Percentiles rank a stretch among this genome's conserved stretches.
Conservation (phyloP, 2,797 vertebrate species). For the Hylomyscus alleni region DNA sequence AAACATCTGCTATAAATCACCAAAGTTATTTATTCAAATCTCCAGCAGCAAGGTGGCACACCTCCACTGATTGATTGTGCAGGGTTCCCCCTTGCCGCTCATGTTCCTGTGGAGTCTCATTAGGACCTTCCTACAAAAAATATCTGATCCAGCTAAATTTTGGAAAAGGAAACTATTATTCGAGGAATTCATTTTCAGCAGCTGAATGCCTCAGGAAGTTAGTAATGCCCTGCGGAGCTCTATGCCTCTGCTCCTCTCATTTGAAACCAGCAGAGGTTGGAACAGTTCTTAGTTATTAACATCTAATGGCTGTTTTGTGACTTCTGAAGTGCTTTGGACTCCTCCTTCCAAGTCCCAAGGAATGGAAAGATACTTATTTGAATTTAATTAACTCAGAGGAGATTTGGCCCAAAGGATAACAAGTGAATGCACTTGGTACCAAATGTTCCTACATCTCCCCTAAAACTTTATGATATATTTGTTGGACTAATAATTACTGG, state of each 20-base stretch:
- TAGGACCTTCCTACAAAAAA: conserved; percentile 75
- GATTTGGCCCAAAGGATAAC: conserved; percentile 71
- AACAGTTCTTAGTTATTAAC: conserved; percentile 81
- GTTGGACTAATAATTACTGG: conserved; percentile 55
- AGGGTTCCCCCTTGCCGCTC: conserved; percentile 53
- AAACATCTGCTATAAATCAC: conserved; percentile 73
- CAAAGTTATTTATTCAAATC: conserved; percentile 56
- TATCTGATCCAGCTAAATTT: conserved; percentile 74
- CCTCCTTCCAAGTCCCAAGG: conserved; percentile 73
- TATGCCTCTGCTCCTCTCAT: conserved; percentile 80
- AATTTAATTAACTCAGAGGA: conserved; percentile 84
- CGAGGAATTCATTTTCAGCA: conserved; percentile 73
- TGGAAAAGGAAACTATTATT: conserved; percentile 80
- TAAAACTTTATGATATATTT: conserved; percentile 72
- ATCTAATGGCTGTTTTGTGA: conserved; percentile 81
- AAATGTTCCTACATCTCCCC: conserved; percentile 55
- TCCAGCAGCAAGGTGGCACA: conserved; percentile 62
- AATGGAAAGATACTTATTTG: conserved; percentile 81
- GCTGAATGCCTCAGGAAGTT: conserved; percentile 78
- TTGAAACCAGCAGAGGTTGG: conserved; percentile 79
- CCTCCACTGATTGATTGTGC: conserved; percentile 76
- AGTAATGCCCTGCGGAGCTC: conserved; percentile 77
- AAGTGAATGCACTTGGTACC: conserved; percentile 53
- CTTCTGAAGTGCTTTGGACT: conserved; percentile 72
- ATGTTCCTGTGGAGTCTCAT: conserved; percentile 73